Base-by-base conservation (phyloP, 2,113 vertebrate species). In the Sitta europaea region DNA sequence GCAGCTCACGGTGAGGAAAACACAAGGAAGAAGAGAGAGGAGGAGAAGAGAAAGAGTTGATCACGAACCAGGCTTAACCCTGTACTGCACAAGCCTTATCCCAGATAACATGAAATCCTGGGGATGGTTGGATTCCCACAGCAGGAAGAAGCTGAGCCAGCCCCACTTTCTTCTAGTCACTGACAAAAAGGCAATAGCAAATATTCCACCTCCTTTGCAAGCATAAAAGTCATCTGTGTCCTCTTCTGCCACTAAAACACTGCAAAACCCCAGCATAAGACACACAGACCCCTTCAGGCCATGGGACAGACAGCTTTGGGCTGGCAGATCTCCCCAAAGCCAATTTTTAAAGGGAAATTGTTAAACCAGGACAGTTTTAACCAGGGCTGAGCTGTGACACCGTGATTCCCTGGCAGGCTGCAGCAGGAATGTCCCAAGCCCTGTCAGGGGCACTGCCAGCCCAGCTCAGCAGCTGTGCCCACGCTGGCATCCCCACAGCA, bases 361-460 rank as follows among this genome's bases (percentile, higher is more conserved):
- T 9, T n/a, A 24, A 72, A n/a, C 10, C 10, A 40, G 27, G 51
- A 0, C 0, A 19, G 21, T 4, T 70, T 47, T 3, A 50, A 28
- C 36, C 23, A 31, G 53, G 66, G 1, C 57, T 2, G 38, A 14
- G 1, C 14, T 4, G 2, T 14, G 51, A 3, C 27, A 0, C 1
- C 1, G 8, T 1, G 18, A 38, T 65, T 62, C 48, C 86, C 72
- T 5, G 8, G 53, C 14, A 40, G 9, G 59, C 54, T 22, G 35
- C 3, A 2, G 74, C 47, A 80, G 67, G 62, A 4, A 18, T 8
- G 55, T 8, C 78, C 48, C 48, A 2, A 10, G 23, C 35, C 14
- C 55, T 12, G 25, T 1, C 38, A 1, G 15, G 2, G 25, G 43
- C 16, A 2, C 33, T 40, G 92, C 71, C 86, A 51, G 86, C 61